Percentiles rank a stretch among this genome's conserved stretches.
Evolutionary conservation across 2,888 invertebrate genomes (phyloP).

Genomic region (Trichopria drosophilae): DNA sequence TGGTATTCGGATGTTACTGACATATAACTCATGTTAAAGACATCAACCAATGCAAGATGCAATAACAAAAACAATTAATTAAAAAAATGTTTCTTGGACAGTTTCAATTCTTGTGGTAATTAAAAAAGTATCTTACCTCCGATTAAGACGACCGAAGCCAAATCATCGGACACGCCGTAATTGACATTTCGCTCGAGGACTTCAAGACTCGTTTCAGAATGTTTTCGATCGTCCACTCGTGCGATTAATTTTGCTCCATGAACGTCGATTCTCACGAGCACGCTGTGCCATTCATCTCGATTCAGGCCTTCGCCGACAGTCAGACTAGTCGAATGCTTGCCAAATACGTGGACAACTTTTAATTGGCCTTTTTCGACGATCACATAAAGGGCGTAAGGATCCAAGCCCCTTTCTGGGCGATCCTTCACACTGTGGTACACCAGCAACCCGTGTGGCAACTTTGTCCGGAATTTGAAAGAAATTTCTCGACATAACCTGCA

Average conservation of each 20-base stretch:
- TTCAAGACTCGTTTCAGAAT: conserved; percentile 80
- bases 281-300: conserved; percentile 88
- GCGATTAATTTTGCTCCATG: conserved; percentile 82
- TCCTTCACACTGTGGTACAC: conserved; percentile 91
- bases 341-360: conserved; percentile 90
- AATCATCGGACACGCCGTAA: conserved; percentile 83
- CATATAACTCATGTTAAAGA: too few species aligned
- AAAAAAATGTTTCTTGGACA: too few species aligned
- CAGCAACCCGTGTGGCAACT: conserved; percentile 82
- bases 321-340: conserved; percentile 80
- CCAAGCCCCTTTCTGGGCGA: conserved; percentile 75
- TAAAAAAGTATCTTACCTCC: too few species aligned
- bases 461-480: conserved; percentile 85
- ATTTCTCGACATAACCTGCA: conserved; percentile 82
- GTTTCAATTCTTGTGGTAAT: too few species aligned
- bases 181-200: conserved; percentile 82
- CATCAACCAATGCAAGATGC: too few species aligned
- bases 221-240: conserved; percentile 80
- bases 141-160: conserved; percentile 84
- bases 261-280: conserved; percentile 84
- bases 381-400: conserved; percentile 87
- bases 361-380: conserved; percentile 90
- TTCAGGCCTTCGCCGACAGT: conserved; percentile 87
- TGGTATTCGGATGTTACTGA: too few species aligned
- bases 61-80: too few species aligned